Percentiles rank a stretch among this genome's conserved stretches.
Evolutionary conservation across 2,888 invertebrate genomes (phyloP).

Genomic region (Cryptophagus acutangulus): DNA sequence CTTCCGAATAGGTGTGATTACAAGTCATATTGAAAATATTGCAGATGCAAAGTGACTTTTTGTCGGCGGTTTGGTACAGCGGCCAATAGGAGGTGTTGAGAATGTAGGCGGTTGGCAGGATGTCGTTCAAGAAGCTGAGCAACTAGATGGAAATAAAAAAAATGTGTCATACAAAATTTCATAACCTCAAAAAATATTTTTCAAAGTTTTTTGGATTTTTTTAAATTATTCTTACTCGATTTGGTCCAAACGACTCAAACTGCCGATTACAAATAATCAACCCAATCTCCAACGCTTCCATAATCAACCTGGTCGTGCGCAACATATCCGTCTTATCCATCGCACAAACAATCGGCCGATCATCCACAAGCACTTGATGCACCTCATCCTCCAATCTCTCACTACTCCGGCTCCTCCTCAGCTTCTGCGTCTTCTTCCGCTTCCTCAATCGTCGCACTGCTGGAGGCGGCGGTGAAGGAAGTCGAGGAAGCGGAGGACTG

Average conservation of each 20-base stretch:
- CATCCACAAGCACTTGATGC: too few species aligned
- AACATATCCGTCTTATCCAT: constrained; percentile 10
- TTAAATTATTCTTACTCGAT: constrained; percentile 45
- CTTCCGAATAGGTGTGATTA: constrained; percentile 1
- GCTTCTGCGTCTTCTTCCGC: too few species aligned
- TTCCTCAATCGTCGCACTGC: too few species aligned
- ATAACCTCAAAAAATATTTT: too few species aligned
- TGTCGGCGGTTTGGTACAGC: constrained; percentile 13
- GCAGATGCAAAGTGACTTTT: constrained; percentile 13
- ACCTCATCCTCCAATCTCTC: too few species aligned
- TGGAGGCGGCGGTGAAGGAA: too few species aligned
- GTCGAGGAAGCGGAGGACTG: too few species aligned
- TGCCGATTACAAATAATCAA: constrained; percentile 17
- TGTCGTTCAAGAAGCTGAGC: constrained; percentile 19
- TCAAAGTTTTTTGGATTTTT: too few species aligned
- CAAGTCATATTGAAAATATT: constrained; percentile 11
- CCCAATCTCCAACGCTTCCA: constrained; percentile 19
- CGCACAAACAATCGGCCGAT: too few species aligned
- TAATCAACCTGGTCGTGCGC: constrained; percentile 16
- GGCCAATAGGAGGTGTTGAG: constrained; percentile 22
- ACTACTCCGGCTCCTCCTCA: too few species aligned
- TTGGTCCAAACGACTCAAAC: constrained; percentile 34
- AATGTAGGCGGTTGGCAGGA: constrained; percentile 23
- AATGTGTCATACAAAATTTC: not conserved
- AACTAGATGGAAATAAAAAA: constrained; percentile 35